Evolutionary conservation across 2,888 invertebrate species (phyloP), one percentile per base, ranked within the genome.

Genomic region (Watsonalla binaria): DNA sequence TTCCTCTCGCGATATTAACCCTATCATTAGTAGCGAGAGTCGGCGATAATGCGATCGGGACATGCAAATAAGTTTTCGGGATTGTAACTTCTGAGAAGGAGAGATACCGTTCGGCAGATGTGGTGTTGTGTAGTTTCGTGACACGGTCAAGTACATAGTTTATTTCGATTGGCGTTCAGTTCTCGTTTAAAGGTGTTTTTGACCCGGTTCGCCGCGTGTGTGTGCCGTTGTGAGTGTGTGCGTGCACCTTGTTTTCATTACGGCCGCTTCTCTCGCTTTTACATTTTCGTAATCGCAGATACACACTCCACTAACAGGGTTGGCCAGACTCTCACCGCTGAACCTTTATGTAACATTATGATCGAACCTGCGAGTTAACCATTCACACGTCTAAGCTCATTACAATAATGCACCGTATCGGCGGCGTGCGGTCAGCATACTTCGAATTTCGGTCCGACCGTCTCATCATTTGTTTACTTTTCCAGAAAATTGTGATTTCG

Each of bases 131-230:
- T 73, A 71, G 70, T 76, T 70, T 78, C 86, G 81, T 88, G 89
- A 89, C 88, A 87, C 86, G 87, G 88, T 87, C 88, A 86, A 84
- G 83, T 83, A 81, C 78, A 72, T 74, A 80, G 81, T 85, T 83
- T 84, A 84, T 86, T 88, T 85, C 82, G 86, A 85, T 82, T 78
- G 81, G 78, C 78, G 82, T 82, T 84, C 84, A 79, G 76, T 82
- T 85, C 82, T 84, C 79, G 83, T 83, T 81, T 84, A 84, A 87
- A 88, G 84, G 86, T 89, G 90, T 88, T 89, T 88, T 87, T 86
- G 88, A 88, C 89, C 89, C 87, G 88, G 84, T 87, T 84, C 78
- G 75, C 62, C 76, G 79, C 71, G 74, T 74, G 75, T 78, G 77
- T 75, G 76, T 71, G 67, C 74, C 68, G 69, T 47, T 51, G 58